Evolutionary conservation across 2,888 invertebrate genomes (phyloP).

Genomic region (Chironomus riparius): DNA sequence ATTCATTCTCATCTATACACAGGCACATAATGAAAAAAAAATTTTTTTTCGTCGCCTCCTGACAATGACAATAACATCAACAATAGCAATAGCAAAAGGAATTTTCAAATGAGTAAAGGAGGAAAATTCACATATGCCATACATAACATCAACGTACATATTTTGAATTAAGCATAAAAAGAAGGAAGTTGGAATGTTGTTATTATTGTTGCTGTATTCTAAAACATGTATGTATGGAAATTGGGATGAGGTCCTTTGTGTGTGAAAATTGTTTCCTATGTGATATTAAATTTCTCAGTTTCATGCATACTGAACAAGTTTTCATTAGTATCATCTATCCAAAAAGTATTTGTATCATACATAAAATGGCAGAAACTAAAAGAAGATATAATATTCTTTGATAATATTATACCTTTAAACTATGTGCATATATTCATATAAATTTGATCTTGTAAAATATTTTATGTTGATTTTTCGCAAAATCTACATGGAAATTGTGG

Average conservation of each 20-base stretch:
- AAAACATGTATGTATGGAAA: too few relatives aligned
- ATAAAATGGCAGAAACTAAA: background rate
- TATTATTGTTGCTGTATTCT: too few relatives aligned
- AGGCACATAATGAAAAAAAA: slow-evolving; percentile 6
- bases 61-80: background rate
- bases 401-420: too few relatives aligned
- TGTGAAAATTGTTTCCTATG: slow-evolving; percentile 26
- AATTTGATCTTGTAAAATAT: background rate
- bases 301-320: slow-evolving; percentile 15
- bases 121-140: background rate
- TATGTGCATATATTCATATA: background rate
- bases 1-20: slow-evolving; percentile 6
- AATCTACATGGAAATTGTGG: too few relatives aligned
- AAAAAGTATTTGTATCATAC: background rate
- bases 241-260: background rate
- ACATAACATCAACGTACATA: background rate
- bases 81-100: background rate
- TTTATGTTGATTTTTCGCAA: too few relatives aligned
- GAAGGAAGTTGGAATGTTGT: background rate
- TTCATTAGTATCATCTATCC: background rate
- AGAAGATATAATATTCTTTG: background rate
- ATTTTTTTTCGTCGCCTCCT: slow-evolving; percentile 12
- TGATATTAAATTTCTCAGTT: slow-evolving; percentile 14
- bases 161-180: background rate
- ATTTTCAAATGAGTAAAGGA: background rate